Evolutionary conservation across 1,140 invertebrate species (phyloP), one percentile per base, ranked within the genome.

Genomic region (Oncopeltus fasciatus): DNA sequence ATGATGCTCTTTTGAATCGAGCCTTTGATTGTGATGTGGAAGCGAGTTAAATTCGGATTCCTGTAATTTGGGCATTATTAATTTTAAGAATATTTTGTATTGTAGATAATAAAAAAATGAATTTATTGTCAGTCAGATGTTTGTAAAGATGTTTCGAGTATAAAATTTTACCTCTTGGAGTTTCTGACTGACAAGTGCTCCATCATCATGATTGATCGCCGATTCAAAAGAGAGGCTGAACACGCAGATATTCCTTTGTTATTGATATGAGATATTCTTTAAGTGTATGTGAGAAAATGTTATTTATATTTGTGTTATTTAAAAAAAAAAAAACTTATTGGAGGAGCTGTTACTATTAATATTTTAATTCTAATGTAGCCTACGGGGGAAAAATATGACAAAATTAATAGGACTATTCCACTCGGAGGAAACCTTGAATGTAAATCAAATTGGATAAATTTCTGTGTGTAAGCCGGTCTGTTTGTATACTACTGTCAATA

Each of bases 11-110:
- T 38, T 14, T 38, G 31, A 38, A 14, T 38, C 31, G 14, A 14
- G 26, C 49, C 21, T 26, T 53, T 2, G 24, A 14, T 26, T 53
- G 5, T 53, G 49, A 24, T 53, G 49, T 53, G 49, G 49, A 27
- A 24, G 49, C 49, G 26, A 24, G 29, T 57, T 62, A 65, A 65
- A 65, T 65, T 65, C 64, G 60, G 60, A 62, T 47, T 60, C 61
- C 61, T 58, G 43, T 64, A 53, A 59, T 65, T 60, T 60, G 64
- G 64, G 60, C 62, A 62, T 62, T 62, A 60, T 62, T 53, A 62
- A 59, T 57, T 62, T 65, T 60, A 62, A 53, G 57, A 26, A 18
- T 57, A 33, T 57, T 57, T 57, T 57, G 26, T 33, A 57, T 31
- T 59, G 49, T 61, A 44, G 49, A 65, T 57, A 59, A 57, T 59